Percentiles rank a stretch among this genome's conserved stretches.
Conservation (phyloP, 2,113 vertebrate species). For the Butorides virescens region DNA sequence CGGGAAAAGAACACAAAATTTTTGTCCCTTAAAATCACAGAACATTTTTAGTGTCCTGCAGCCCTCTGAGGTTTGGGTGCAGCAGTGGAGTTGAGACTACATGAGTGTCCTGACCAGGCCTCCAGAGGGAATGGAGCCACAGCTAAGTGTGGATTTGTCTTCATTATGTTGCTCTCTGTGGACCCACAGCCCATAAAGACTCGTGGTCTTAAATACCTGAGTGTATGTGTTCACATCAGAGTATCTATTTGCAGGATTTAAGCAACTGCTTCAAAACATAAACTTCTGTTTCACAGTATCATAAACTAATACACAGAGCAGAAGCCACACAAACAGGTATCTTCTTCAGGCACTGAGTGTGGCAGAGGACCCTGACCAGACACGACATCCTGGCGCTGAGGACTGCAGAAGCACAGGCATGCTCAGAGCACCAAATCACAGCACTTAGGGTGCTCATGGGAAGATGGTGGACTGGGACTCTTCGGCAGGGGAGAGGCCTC, state of each 20-base stretch:
- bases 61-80: not conserved
- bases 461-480: too few species aligned
- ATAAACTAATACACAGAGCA: not conserved
- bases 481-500: not conserved
- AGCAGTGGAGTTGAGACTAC: not conserved
- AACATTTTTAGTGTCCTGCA: not conserved
- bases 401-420: not conserved
- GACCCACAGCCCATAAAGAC: not conserved
- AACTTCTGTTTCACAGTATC: not conserved
- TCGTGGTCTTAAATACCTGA: not conserved
- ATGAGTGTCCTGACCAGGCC: not conserved
- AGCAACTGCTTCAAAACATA: not conserved
- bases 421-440: not conserved
- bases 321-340: not conserved
- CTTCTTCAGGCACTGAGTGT: not conserved
- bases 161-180: not conserved
- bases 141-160: not conserved
- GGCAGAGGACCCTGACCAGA: not conserved
- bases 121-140: not conserved
- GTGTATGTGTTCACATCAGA: not conserved
- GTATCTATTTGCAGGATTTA: not conserved
- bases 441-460: accelerated
- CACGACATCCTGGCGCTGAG: not conserved
- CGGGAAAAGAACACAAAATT: not conserved
- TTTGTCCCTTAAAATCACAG: not conserved